Evolutionary conservation across 2,113 vertebrate genomes (phyloP).

Genomic region (Cynopterus brachyotis): DNA sequence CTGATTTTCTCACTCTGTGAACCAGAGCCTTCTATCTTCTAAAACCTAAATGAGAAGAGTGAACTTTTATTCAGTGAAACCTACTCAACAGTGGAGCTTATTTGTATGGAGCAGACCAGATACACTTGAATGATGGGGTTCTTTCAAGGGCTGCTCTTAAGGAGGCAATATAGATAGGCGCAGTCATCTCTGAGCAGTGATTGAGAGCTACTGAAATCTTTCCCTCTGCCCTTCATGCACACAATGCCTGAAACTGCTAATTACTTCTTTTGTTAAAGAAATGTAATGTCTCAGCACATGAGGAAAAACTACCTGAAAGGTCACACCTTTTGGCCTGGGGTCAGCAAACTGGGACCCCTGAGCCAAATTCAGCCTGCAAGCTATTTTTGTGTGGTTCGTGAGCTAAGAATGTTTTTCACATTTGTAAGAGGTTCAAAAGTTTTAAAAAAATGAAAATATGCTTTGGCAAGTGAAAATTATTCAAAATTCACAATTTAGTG

Average conservation of each 20-base stretch:
- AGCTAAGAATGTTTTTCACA: neutral
- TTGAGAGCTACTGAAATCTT: neutral
- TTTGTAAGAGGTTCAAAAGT: neutral
- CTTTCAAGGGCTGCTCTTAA: neutral
- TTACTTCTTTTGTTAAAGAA: neutral
- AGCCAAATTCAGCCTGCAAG: neutral
- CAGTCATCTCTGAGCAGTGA: neutral
- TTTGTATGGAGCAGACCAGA: neutral
- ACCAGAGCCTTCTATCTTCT: neutral
- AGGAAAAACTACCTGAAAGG: neutral
- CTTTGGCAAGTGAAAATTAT: neutral
- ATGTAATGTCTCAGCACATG: neutral
- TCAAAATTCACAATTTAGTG: neutral
- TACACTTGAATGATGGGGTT: neutral
- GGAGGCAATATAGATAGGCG: neutral
- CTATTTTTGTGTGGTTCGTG: neutral
- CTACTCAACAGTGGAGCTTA: neutral
- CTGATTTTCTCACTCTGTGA: neutral
- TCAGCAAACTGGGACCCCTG: neutral
- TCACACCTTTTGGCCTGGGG: neutral
- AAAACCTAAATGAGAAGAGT: neutral
- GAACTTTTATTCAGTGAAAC: neutral
- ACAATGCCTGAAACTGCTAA: neutral
- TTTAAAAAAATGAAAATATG: neutral
- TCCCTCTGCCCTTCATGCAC: neutral